These are phyloP conservation scores for Lamellibrachia columna DNA, from an alignment of 2,888 invertebrate genomes.

Conservation along the genomic window DNA sequence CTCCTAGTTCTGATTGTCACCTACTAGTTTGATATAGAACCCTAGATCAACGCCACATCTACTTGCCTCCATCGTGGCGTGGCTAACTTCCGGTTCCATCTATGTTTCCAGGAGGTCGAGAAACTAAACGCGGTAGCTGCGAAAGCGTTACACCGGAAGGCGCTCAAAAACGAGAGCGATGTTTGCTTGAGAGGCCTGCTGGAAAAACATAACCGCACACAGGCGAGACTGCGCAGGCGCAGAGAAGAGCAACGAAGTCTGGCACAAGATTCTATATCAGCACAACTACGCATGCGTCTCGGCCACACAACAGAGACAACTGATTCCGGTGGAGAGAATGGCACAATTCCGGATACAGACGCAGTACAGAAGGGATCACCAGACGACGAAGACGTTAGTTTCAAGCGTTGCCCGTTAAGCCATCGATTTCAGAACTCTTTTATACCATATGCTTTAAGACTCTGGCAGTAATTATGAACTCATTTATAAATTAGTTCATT, in stretches of 20 bases:
- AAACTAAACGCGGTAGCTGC: neutral
- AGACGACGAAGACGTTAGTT: neutral
- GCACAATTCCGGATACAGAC: neutral
- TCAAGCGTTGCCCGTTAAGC: neutral
- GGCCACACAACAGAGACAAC: neutral
- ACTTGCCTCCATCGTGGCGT: neutral
- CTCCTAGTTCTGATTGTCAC: neutral
- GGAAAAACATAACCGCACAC: neutral
- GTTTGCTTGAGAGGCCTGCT: neutral
- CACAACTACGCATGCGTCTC: neutral
- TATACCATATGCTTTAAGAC: too few relatives aligned
- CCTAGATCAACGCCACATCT: neutral
- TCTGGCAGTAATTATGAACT: too few relatives aligned
- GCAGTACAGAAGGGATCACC: neutral
- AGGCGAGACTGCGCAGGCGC: neutral
- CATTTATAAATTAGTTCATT: too few relatives aligned
- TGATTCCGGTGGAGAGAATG: neutral
- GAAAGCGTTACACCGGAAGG: neutral
- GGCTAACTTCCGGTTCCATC: neutral
- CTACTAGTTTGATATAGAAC: neutral
- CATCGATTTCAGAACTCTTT: neutral
- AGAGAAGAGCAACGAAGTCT: neutral
- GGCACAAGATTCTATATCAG: neutral
- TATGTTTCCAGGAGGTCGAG: neutral
- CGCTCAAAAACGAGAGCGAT: neutral